Base-by-base conservation (phyloP, 2,113 vertebrate genomes). In the Sardina pilchardus region DNA sequence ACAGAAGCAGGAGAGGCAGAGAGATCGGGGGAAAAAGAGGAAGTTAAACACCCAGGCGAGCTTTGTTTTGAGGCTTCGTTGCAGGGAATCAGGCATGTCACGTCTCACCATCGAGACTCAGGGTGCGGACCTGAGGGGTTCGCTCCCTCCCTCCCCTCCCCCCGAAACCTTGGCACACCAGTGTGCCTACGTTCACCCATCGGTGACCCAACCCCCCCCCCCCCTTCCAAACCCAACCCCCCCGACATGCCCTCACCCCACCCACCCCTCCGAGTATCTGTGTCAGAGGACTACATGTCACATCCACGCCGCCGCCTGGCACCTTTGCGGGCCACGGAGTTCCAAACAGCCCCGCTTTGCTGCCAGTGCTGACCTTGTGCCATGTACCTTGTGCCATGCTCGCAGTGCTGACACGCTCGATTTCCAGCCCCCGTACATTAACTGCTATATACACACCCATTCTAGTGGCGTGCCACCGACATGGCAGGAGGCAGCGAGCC, bases 161-260 rank as follows among this genome's bases (percentile, higher is more conserved):
- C 4, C 47, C 48, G 26, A 19, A 80, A 81, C 86, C 88, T 85
- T 89, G 82, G 82, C 89, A 86, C 91, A 93, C 91, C 88, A 90
- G 88, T 87, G 34, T 24, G 84, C 56, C 81, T 43, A 44, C 36
- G 5, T 26, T 3, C 48, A 67, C 14, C 30, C 30, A 16, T 36
- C 26, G 10, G 14, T 16, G 26, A 17, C 56, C 30, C 21, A 7
- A 6, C 59, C n/a, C 44, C 80, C 45, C 34, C 10, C 48, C 26
- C 48, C 36, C 43, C 71, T 4, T 34, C 24, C 59, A 44, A n/a
- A n/a, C n/a, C n/a, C n/a, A n/a, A n/a, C n/a, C 12, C n/a, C 6
- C 10, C 59, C 81, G 43, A 21, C 59, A 83, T n/a, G n/a, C n/a
- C 24, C 21, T 6, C n/a, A 14, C 59, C 26, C 63, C n/a, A 34